phyloP scores from a whole-genome alignment of 37 sponge, comb jelly and placozoan species.

The Haliclona indistincta region DNA sequence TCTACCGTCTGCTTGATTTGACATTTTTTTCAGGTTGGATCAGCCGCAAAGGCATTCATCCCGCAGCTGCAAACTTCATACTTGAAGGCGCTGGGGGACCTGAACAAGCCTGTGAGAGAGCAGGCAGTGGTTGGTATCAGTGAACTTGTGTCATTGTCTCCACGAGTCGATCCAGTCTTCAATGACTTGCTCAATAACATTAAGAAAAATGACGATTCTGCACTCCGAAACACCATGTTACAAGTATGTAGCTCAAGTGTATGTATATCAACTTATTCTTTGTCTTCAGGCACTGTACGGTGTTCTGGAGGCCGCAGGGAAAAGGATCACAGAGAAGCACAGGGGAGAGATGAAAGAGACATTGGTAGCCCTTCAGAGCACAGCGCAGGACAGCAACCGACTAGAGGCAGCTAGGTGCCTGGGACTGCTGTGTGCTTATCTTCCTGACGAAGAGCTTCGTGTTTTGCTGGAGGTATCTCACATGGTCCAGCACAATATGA shows the following conservation, averaged over 20 bases:
- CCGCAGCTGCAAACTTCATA: constrained; percentile 98
- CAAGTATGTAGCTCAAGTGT: not conserved
- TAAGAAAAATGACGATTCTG: constrained; percentile 73
- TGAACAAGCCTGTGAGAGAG: constrained; percentile 69
- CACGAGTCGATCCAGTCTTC: constrained; percentile 86
- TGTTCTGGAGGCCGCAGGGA: constrained; percentile 29
- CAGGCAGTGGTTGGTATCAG: constrained; percentile 74
- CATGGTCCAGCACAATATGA: too few species aligned
- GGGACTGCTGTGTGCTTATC: constrained; percentile 27
- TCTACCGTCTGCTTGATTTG: not conserved
- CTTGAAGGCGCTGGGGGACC: constrained; percentile 89
- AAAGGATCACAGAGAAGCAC: constrained; percentile 44
- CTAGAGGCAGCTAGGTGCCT: constrained; percentile 43
- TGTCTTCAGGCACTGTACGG: constrained; percentile 50
- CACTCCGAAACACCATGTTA: constrained; percentile 22
- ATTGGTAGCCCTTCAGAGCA: constrained; percentile 26
- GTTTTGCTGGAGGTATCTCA: not conserved
- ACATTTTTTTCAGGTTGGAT: constrained; percentile 53
- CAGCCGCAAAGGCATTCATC: constrained; percentile 83
- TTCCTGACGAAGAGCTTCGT: constrained; percentile 33
- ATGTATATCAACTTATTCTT: not conserved
- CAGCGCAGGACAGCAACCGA: constrained; percentile 36
- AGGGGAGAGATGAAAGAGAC: constrained; percentile 42
- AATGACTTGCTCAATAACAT: constrained; percentile 88
- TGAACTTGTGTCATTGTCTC: constrained; percentile 61